A percentile compares a stretch with the other conserved stretches of the same genome.
Conservation (phyloP, 2,888 invertebrate species). For the Lobophora halterata region DNA sequence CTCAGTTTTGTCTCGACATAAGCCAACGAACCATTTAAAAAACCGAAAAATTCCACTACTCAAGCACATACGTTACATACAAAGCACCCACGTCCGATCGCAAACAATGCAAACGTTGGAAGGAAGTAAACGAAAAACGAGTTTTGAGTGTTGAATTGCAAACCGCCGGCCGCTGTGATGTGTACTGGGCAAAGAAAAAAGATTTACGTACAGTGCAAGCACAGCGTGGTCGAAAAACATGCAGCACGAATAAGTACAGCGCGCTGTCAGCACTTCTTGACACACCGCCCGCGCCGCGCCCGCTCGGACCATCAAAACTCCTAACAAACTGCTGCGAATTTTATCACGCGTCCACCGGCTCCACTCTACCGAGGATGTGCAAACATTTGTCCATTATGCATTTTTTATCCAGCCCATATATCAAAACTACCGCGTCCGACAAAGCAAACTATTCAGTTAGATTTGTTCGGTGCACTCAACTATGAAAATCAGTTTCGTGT, state of each 20-base stretch:
- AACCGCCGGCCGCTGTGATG: slow-evolving; percentile 37
- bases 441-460: slow-evolving; percentile 54
- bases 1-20: slow-evolving; percentile 31
- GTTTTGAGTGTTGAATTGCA: slow-evolving; percentile 58
- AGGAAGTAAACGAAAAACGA: slow-evolving; percentile 59
- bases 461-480: slow-evolving; percentile 52
- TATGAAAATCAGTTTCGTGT: slow-evolving; percentile 46
- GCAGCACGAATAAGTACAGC: slow-evolving; percentile 34
- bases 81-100: slow-evolving; percentile 49
- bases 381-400: slow-evolving; percentile 59
- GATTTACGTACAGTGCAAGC: slow-evolving; percentile 8
- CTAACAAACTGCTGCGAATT: slow-evolving; percentile 53
- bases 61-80: slow-evolving; percentile 50
- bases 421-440: slow-evolving; percentile 55
- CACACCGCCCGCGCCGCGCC: slow-evolving; percentile 27
- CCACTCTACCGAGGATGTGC: slow-evolving; percentile 42
- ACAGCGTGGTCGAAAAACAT: slow-evolving; percentile 34
- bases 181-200: slow-evolving; percentile 47
- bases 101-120: slow-evolving; percentile 58
- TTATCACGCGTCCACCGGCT: slow-evolving; percentile 47
- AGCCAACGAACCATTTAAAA: slow-evolving; percentile 48
- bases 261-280: slow-evolving; percentile 55
- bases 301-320: slow-evolving; percentile 45
- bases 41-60: slow-evolving; percentile 46
- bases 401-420: slow-evolving; percentile 55